Evolutionary conservation across 2,113 vertebrate species (phyloP).

Genomic region (Petromus typicus): DNA sequence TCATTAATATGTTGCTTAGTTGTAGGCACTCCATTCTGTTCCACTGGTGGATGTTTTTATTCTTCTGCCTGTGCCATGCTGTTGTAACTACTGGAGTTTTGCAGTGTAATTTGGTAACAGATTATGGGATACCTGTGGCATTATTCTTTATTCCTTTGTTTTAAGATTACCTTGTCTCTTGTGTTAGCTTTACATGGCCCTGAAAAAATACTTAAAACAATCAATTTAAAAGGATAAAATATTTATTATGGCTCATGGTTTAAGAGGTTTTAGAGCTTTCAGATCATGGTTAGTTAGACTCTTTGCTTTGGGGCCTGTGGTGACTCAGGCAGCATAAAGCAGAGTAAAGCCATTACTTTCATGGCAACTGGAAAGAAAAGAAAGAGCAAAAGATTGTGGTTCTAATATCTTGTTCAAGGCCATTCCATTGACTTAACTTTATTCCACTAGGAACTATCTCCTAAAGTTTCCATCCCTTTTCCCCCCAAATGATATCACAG

Average conservation of each 20-base stretch:
- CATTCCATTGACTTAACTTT: background rate
- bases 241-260: too few relatives aligned
- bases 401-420: background rate
- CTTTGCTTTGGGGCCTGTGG: too few relatives aligned
- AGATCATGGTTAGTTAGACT: too few relatives aligned
- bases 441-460: background rate
- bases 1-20: background rate
- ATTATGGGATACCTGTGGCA: background rate
- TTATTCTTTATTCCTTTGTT: background rate
- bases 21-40: background rate
- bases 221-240: too few relatives aligned
- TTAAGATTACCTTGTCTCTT: background rate
- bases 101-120: background rate
- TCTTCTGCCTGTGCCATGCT: background rate
- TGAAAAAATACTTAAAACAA: too few relatives aligned
- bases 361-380: too few relatives aligned
- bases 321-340: too few relatives aligned
- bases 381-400: too few relatives aligned
- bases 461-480: background rate
- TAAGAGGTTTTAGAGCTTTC: too few relatives aligned
- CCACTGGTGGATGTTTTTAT: background rate
- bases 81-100: background rate
- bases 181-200: too few relatives aligned
- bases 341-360: too few relatives aligned
- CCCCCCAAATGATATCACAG: background rate